Percentiles rank a stretch among this genome's conserved stretches.
Evolutionary conservation across 2,797 vertebrate genomes (phyloP).

Genomic region (Heliangelus exortis): DNA sequence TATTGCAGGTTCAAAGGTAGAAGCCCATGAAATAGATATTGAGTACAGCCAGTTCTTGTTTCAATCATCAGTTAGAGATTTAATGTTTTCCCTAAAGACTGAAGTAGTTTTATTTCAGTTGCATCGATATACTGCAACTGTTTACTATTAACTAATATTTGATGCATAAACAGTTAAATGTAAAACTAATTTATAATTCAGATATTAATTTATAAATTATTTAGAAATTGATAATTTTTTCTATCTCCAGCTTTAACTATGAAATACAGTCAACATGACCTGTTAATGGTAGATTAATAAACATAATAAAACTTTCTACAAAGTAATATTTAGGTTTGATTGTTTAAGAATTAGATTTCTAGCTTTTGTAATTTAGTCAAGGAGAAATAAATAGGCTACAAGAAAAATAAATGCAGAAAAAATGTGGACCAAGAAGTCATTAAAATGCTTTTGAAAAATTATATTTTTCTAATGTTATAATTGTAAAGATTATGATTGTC

Average conservation of each 20-base stretch:
- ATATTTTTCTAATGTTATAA: not conserved
- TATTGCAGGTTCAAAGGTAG: slow-evolving; percentile 17
- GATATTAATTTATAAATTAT: not conserved
- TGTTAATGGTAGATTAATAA: not conserved
- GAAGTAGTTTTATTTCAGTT: not conserved
- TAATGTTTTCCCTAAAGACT: not conserved
- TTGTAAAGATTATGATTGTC: not conserved
- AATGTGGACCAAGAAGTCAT: not conserved
- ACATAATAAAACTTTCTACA: not conserved
- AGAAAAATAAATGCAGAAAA: not conserved
- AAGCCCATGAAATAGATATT: slow-evolving; percentile 16
- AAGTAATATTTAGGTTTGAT: not conserved
- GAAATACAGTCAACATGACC: not conserved
- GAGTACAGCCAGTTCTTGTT: not conserved
- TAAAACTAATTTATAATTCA: not conserved
- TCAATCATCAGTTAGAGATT: slow-evolving; percentile 17
- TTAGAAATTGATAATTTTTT: not conserved
- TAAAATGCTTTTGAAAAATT: not conserved
- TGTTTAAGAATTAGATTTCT: not conserved
- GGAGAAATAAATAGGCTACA: not conserved
- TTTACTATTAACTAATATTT: not conserved
- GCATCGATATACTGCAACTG: not conserved
- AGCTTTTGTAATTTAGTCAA: not conserved
- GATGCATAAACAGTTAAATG: not conserved
- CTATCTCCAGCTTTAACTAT: not conserved